Evolutionary conservation across 2,888 invertebrate genomes (phyloP).

Genomic region (Exephanes ischioxanthus): DNA sequence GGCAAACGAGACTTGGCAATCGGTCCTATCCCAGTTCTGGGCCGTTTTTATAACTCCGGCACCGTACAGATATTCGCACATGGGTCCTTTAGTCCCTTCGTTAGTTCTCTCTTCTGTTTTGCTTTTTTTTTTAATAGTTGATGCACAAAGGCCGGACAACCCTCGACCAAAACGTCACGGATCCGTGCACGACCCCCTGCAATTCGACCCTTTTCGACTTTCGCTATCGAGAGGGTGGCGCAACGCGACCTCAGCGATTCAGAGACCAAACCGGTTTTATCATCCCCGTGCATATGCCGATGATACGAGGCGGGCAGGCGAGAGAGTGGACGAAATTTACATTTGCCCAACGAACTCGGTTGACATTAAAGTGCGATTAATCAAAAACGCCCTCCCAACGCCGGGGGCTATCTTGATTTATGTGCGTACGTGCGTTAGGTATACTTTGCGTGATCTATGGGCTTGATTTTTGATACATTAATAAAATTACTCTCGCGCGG

Average conservation of each 20-base stretch:
- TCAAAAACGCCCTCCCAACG: slow-evolving; percentile 45
- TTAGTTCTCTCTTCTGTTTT: not conserved
- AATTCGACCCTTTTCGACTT: slow-evolving; percentile 37
- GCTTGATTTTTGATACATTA: not conserved
- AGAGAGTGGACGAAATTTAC: slow-evolving; percentile 47
- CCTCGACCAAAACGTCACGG: not conserved
- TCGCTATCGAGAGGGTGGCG: slow-evolving; percentile 6
- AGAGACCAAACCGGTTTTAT: slow-evolving; percentile 45
- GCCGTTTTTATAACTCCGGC: too few species aligned
- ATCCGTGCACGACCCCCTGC: not conserved
- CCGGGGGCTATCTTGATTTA: slow-evolving; percentile 47
- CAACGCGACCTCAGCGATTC: slow-evolving; percentile 22
- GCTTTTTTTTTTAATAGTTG: slow-evolving; percentile 2
- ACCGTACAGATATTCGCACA: too few species aligned
- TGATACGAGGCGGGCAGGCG: slow-evolving; percentile 28
- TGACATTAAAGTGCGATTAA: slow-evolving; percentile 60
- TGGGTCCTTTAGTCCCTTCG: slow-evolving; percentile 1
- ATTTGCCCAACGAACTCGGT: slow-evolving; percentile 24
- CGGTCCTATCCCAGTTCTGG: too few species aligned
- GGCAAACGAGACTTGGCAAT: too few species aligned
- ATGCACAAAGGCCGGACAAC: not conserved
- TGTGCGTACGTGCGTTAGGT: slow-evolving; percentile 41
- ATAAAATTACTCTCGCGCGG: not conserved
- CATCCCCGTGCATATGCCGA: slow-evolving; percentile 33
- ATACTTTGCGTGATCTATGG: slow-evolving; percentile 23